These are phyloP conservation scores for Lasius platythorax DNA, from an alignment of 2,888 invertebrate species.

Conservation along the genomic window DNA sequence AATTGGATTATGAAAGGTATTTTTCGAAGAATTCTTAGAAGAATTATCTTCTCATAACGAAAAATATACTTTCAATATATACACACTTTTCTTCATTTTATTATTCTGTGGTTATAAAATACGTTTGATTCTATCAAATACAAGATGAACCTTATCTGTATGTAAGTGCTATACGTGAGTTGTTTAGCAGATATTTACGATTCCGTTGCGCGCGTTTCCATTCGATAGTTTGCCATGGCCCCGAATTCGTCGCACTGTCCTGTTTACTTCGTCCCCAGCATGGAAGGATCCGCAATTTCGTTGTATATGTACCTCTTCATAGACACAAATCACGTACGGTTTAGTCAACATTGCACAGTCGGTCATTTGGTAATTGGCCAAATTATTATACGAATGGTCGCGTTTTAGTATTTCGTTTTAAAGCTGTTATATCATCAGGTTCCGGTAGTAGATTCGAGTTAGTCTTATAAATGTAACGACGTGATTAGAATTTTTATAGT, in stretches of 20 bases:
- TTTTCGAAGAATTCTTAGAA: background rate
- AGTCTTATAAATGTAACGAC: background rate
- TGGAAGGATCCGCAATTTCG: slow-evolving; percentile 25
- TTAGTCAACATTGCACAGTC: slow-evolving; percentile 16
- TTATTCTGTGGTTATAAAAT: background rate
- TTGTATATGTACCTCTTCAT: slow-evolving; percentile 27
- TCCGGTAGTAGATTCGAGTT: background rate
- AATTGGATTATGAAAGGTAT: background rate
- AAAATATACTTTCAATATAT: background rate
- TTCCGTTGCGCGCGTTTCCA: background rate
- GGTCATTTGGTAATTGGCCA: slow-evolving; percentile 62
- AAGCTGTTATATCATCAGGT: background rate
- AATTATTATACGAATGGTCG: slow-evolving; percentile 34
- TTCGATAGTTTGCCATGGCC: background rate
- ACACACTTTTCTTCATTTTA: background rate
- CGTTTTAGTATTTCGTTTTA: background rate
- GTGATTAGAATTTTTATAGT: background rate
- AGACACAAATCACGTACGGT: slow-evolving; percentile 40
- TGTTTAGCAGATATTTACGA: slow-evolving; percentile 2
- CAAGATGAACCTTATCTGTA: background rate
- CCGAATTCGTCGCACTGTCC: background rate
- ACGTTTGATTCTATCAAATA: background rate
- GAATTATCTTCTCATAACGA: background rate
- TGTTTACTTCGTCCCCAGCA: slow-evolving; percentile 24
- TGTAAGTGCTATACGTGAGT: background rate